Evolutionary conservation across 2,113 vertebrate genomes (phyloP).

Genomic region (Pampusana beccarii): DNA sequence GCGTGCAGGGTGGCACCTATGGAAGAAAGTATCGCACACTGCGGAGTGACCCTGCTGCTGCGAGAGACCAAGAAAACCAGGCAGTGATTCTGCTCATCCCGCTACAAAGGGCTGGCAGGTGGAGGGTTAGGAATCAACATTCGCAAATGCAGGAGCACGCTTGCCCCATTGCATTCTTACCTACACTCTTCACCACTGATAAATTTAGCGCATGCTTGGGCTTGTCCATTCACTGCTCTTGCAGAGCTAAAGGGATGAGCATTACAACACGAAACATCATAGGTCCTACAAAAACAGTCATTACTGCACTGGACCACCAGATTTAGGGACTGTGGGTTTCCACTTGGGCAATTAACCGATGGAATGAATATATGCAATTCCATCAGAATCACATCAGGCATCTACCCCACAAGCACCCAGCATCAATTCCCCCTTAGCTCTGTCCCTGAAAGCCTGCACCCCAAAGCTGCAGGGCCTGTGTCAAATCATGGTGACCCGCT

Average conservation of each 20-base stretch:
- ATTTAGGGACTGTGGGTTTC: background rate
- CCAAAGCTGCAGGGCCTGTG: background rate
- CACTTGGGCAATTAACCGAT: background rate
- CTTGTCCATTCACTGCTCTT: background rate
- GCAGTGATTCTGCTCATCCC: background rate
- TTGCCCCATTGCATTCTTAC: background rate
- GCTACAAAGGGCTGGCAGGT: background rate
- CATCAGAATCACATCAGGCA: background rate
- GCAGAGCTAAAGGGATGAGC: background rate
- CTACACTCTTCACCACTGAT: background rate
- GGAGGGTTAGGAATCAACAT: background rate
- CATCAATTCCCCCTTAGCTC: background rate
- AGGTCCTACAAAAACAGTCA: background rate
- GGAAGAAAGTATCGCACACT: fast-evolving
- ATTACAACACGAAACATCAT: background rate
- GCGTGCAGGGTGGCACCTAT: fast-evolving
- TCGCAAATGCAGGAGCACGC: fast-evolving
- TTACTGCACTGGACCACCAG: background rate
- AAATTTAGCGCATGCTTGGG: background rate
- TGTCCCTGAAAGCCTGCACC: background rate
- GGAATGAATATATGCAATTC: background rate
- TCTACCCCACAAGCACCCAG: background rate
- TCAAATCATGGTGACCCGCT: background rate
- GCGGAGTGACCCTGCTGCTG: background rate
- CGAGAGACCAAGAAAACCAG: background rate